Evolutionary conservation across 2,888 invertebrate genomes (phyloP).

Genomic region (Agrotis ipsilon): DNA sequence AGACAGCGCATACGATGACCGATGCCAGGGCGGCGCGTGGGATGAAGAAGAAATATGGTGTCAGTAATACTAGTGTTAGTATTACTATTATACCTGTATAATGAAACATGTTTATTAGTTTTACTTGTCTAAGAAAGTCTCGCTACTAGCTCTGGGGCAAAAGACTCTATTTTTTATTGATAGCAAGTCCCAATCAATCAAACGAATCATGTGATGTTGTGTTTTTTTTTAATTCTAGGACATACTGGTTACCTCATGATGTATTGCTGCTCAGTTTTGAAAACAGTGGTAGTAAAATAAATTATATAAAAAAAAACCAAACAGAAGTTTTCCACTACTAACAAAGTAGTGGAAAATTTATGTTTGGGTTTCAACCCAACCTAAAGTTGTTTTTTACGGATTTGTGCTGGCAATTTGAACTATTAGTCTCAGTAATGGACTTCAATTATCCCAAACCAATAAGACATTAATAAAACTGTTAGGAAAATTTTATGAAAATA

Average conservation of each 20-base stretch:
- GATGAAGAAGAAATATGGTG: conserved; percentile 94
- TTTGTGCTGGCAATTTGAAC: too few species aligned
- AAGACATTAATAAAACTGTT: not conserved
- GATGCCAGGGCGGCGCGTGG: conserved; percentile 93
- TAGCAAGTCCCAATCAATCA: not conserved
- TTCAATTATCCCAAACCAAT: conserved; percentile 1
- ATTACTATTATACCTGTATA: conserved; percentile 92
- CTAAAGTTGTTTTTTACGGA: not conserved
- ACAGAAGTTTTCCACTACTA: too few species aligned
- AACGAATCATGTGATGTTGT: too few species aligned
- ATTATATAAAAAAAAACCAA: too few species aligned
- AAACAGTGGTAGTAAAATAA: too few species aligned
- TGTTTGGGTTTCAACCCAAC: too few species aligned
- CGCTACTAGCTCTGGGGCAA: not conserved
- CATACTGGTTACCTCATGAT: too few species aligned
- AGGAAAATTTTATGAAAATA: conserved; percentile 10
- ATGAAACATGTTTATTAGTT: not conserved
- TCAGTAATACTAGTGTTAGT: conserved; percentile 93
- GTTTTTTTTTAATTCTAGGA: too few species aligned
- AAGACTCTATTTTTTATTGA: not conserved
- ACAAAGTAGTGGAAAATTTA: too few species aligned
- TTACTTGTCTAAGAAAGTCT: not conserved
- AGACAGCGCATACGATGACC: conserved; percentile 95
- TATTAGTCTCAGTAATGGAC: not conserved
- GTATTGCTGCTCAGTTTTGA: not conserved